Percentiles rank a stretch among this genome's conserved stretches.
Evolutionary conservation across 2,888 invertebrate genomes (phyloP).

Genomic region (Ophion ventricosus): DNA sequence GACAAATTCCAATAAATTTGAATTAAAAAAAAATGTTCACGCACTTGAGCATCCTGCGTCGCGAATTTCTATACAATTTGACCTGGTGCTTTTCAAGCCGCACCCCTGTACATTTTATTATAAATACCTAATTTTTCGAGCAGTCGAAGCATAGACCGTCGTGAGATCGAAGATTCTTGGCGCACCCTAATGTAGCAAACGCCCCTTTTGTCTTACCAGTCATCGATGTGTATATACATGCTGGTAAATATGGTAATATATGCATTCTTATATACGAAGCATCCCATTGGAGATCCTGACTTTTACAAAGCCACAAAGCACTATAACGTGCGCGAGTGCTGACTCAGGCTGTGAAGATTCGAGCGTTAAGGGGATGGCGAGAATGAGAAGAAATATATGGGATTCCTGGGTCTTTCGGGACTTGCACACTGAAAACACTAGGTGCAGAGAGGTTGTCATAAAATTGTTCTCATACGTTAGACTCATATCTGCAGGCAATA

Average conservation of each 20-base stretch:
- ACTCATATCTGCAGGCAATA: background rate
- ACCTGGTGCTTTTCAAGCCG: background rate
- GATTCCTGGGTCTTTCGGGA: conserved; percentile 14
- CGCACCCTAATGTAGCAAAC: background rate
- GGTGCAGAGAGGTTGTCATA: conserved; percentile 12
- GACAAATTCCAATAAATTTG: background rate
- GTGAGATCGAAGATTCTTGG: background rate
- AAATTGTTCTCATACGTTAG: conserved; percentile 18
- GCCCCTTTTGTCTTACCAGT: background rate
- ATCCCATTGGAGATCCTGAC: conserved; percentile 10
- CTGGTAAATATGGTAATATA: background rate
- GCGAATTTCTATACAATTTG: background rate
- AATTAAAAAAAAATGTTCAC: background rate
- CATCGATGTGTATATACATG: background rate
- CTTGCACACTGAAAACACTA: background rate
- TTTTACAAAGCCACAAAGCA: background rate
- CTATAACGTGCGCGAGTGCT: background rate
- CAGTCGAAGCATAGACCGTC: background rate
- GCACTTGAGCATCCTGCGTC: background rate
- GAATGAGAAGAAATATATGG: conserved; percentile 10
- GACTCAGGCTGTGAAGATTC: background rate
- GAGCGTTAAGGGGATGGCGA: conserved; percentile 5
- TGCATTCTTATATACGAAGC: conserved; percentile 14
- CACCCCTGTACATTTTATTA: too few relatives aligned
- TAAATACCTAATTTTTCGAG: background rate